phyloP scores from a whole-genome alignment of 2,888 invertebrate species.

The Yponomeuta cagnagella region DNA sequence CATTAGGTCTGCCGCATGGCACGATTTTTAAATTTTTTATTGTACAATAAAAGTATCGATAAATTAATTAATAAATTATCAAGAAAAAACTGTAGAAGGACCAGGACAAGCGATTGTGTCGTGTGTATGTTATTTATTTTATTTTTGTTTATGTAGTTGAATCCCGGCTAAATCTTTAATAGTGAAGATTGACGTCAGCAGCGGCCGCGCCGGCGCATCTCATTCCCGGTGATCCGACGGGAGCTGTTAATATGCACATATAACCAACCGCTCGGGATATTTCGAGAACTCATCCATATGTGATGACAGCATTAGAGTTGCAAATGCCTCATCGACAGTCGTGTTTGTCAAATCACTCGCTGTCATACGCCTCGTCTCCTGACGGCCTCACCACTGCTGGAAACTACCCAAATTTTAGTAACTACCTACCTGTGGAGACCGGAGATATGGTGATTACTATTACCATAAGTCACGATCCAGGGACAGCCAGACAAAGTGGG shows the following conservation, averaged over 20 bases:
- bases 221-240: slow-evolving; percentile 26
- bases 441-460: no score
- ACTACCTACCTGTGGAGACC: no score
- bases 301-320: slow-evolving; percentile 48
- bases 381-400: not conserved
- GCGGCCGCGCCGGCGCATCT: slow-evolving; percentile 24
- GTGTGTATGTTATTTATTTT: no score
- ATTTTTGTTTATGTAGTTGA: no score
- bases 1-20: no score
- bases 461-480: no score
- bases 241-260: slow-evolving; percentile 34
- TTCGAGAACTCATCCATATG: slow-evolving; percentile 56
- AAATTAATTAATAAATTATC: no score
- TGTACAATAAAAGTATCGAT: no score
- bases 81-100: no score
- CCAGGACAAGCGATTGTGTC: no score
- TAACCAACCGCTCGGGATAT: slow-evolving; percentile 23
- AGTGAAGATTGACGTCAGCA: slow-evolving; percentile 11
- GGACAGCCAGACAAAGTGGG: no score
- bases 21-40: no score
- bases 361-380: slow-evolving; percentile 18
- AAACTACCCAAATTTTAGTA: not conserved
- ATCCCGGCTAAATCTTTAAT: not conserved
- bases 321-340: slow-evolving; percentile 41
- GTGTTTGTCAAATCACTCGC: slow-evolving; percentile 27